Percentiles rank a stretch among this genome's conserved stretches.
phyloP scores from a whole-genome alignment of 2,888 invertebrate genomes.

The Amitus sp. region DNA sequence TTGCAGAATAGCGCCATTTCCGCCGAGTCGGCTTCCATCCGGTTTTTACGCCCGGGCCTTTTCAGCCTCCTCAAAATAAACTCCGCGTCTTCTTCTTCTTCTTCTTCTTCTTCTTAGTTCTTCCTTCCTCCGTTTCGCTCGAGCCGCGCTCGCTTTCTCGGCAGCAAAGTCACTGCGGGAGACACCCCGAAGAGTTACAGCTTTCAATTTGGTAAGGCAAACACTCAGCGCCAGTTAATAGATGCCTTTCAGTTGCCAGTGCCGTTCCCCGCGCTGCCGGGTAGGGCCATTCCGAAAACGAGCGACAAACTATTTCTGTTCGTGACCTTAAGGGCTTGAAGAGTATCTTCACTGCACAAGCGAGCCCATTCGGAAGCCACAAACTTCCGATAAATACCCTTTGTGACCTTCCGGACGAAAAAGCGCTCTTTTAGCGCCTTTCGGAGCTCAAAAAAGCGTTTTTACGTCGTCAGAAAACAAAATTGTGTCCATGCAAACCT shows the following conservation, averaged over 20 bases:
- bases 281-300: conserved; percentile 11
- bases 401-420: too few relatives aligned
- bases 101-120: background rate
- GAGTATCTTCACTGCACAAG: background rate
- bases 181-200: conserved; percentile 53
- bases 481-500: too few relatives aligned
- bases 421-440: too few relatives aligned
- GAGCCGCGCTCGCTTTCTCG: conserved; percentile 22
- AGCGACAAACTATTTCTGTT: conserved; percentile 8
- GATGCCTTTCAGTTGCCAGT: conserved; percentile 18
- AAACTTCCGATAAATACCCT: conserved; percentile 3
- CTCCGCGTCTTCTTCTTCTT: conserved; percentile 38
- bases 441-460: too few relatives aligned
- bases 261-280: conserved; percentile 1
- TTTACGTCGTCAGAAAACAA: too few relatives aligned
- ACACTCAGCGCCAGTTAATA: conserved; percentile 41
- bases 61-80: conserved; percentile 53
- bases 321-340: conserved; percentile 2
- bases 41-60: conserved; percentile 48
- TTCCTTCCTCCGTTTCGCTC: conserved; percentile 5
- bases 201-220: conserved; percentile 57
- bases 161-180: conserved; percentile 32
- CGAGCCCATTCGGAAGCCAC: background rate
- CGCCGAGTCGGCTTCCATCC: conserved; percentile 17
- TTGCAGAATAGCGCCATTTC: conserved; percentile 6